Evolutionary conservation across 1,140 invertebrate species (phyloP).

Genomic region (Brachionus paranguensis): DNA sequence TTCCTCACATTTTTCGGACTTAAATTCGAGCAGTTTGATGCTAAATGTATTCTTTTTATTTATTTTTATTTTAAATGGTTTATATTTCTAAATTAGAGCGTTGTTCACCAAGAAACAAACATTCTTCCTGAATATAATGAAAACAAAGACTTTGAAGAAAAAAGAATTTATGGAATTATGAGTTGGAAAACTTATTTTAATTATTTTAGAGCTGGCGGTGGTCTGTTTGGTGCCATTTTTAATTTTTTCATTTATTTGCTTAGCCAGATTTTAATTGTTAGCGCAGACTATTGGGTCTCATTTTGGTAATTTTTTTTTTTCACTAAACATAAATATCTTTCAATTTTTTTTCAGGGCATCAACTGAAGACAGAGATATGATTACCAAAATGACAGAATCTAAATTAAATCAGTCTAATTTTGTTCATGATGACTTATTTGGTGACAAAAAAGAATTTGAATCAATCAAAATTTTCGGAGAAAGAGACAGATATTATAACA

Average conservation of each 20-base stretch:
- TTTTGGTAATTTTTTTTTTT: conserved; percentile 61
- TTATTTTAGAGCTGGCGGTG: conserved; percentile 67
- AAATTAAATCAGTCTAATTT: neutral
- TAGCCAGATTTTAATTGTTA: conserved; percentile 65
- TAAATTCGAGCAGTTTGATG: conserved; percentile 22
- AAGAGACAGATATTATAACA: neutral
- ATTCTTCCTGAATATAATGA: neutral
- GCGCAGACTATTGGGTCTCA: conserved; percentile 72
- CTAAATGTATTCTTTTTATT: neutral
- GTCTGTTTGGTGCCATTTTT: conserved; percentile 59
- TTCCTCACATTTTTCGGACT: conserved; percentile 22
- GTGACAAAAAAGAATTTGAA: neutral
- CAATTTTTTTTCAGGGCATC: neutral
- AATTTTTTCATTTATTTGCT: conserved; percentile 62
- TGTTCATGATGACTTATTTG: neutral
- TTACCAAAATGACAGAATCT: neutral
- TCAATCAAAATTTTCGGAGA: neutral
- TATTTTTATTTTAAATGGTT: neutral
- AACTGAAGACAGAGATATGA: neutral
- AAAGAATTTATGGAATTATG: conserved; percentile 60
- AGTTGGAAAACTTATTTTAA: conserved; percentile 61
- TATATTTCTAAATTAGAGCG: neutral
- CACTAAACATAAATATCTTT: too few species aligned
- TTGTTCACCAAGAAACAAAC: neutral
- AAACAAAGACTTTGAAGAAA: conserved; percentile 48